Percentiles rank a stretch among this genome's conserved stretches.
Conservation (phyloP, 30 jellyfish, hydroid and myxozoan species). For the Catostylus mosaicus region DNA sequence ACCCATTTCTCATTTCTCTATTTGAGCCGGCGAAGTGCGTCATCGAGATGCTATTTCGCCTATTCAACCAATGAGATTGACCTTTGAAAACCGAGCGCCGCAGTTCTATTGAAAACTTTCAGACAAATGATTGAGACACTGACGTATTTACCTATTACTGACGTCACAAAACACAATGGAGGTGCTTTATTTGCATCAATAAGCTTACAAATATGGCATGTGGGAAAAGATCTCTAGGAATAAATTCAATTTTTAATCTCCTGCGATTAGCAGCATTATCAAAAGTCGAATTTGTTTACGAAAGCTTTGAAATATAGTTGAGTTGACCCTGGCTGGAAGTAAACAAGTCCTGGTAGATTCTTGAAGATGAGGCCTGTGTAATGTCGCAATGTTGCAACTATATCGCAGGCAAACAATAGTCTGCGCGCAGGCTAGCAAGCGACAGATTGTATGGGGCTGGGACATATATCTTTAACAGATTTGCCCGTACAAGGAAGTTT, state of each 20-base stretch:
- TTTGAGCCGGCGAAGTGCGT: constrained; percentile 53
- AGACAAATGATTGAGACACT: constrained; percentile 70
- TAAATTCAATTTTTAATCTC: constrained; percentile 20
- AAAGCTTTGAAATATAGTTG: not conserved
- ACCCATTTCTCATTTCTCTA: constrained; percentile 21
- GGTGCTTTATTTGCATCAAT: constrained; percentile 14
- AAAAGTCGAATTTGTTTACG: not conserved
- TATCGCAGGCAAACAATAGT: too few species aligned
- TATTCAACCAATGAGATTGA: constrained; percentile 63
- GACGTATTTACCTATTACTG: constrained; percentile 71
- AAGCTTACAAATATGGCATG: constrained; percentile 23
- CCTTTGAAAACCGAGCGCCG: constrained; percentile 38
- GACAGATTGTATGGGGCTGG: too few species aligned
- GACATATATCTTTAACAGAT: too few species aligned
- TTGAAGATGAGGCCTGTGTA: too few species aligned
- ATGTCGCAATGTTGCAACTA: too few species aligned
- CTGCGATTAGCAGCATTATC: constrained; percentile 19
- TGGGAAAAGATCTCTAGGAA: constrained; percentile 41
- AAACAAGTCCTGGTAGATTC: not conserved
- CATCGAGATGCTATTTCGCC: constrained; percentile 57
- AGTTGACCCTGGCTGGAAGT: not conserved
- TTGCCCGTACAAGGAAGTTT: too few species aligned
- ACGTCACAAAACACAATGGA: constrained; percentile 63
- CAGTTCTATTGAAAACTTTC: constrained; percentile 48
- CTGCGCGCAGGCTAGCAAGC: too few species aligned